Percentiles rank a stretch among this genome's conserved stretches.
These are phyloP conservation scores for Crocuta crocuta DNA, from an alignment of 2,113 vertebrate genomes.

Conservation along the genomic window DNA sequence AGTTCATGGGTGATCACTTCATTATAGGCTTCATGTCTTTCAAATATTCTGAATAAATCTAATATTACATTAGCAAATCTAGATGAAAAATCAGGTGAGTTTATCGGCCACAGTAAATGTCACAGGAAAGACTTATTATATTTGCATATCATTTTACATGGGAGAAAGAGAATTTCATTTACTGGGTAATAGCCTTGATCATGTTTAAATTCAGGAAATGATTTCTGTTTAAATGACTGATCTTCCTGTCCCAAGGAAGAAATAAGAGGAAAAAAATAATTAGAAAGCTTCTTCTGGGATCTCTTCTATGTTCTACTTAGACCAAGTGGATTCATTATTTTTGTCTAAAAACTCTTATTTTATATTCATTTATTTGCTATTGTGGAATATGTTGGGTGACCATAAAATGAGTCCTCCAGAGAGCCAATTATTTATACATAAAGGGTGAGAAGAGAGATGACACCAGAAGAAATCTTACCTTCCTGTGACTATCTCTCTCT, in stretches of 20 bases:
- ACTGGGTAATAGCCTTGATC: background rate
- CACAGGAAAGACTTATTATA: background rate
- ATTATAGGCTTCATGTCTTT: background rate
- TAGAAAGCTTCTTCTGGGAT: background rate
- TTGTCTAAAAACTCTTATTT: background rate
- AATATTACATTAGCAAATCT: background rate
- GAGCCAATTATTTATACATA: background rate
- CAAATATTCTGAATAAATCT: background rate
- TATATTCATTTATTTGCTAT: background rate
- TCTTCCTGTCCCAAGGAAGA: background rate
- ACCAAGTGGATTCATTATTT: background rate
- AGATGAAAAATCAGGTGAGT: background rate
- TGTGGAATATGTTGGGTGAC: background rate
- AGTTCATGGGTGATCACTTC: background rate
- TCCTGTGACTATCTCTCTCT: background rate
- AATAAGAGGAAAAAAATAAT: background rate
- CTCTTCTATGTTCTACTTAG: background rate
- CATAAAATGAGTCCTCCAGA: background rate
- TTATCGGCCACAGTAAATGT: background rate
- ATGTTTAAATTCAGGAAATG: slow-evolving; percentile 18
- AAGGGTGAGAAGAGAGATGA: background rate
- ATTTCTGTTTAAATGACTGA: slow-evolving; percentile 9
- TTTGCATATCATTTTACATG: background rate
- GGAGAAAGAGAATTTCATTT: background rate
- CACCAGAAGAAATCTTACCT: background rate